Evolutionary conservation across 64 coral and sea anemone species (phyloP), one percentile per base, ranked within the genome.

Genomic region (Actinia equina): DNA sequence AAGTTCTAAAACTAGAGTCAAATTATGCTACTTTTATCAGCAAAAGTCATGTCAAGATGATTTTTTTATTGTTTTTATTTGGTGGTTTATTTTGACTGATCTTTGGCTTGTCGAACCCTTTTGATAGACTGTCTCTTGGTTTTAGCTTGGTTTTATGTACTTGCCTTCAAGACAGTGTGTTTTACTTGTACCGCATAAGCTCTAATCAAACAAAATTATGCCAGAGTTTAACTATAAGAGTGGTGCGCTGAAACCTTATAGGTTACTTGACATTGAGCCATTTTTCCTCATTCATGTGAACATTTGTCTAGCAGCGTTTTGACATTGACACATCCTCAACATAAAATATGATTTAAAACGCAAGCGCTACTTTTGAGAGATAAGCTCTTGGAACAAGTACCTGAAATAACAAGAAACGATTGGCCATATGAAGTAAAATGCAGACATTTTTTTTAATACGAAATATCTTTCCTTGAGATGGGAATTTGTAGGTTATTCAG

Each of bases 281-380:
- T 79, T 69, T 69, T 74, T 74, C 69, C 67, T 30, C 43, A 81
- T 81, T 81, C 78, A 81, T 20, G 78, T 20, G 70, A 81, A 52
- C 78, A 81, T 81, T 81, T 52, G 78, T 81, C 78, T 44, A 52
- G 78, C 41, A 81, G 78, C 44, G 44, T 81, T 52, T 44, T 81
- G 43, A 81, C 42, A 20, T 81, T 81, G 78, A 22, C 78, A 79
- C 26, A 81, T 81, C 27, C 22, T 49, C 42, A 44, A 81, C 78
- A 81, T 81, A 81, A 81, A 81, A 81, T 81, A 81, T 81, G 78
- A 81, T 81, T 81, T 81, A 22, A 4, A 44, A 52, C 44, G 17
- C 78, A 22, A 80, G 77, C 46, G 46, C 43, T 80, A 3, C 77
- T 52, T 52, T 80, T 51, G 10, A 49, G 78, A 52, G 78, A 37